A percentile compares a stretch with the other conserved stretches of the same genome.
These are phyloP conservation scores for Phragmatobia fuliginosa DNA, from an alignment of 2,888 invertebrate species.

Conservation along the genomic window DNA sequence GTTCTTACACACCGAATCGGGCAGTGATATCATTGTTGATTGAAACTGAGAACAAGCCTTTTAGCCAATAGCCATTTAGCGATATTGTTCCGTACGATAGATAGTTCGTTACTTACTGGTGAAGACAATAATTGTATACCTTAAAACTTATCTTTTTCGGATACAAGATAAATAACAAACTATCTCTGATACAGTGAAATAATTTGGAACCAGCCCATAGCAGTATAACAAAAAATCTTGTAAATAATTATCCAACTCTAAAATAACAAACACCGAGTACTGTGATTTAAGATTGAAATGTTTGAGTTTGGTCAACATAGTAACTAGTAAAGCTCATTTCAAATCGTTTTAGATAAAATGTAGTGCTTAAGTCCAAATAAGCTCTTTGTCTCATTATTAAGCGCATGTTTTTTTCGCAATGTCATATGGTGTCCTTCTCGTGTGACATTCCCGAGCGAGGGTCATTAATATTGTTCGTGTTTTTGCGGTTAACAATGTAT, in stretches of 20 bases:
- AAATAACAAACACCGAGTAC: slow-evolving; percentile 18
- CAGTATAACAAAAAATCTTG: slow-evolving; percentile 9
- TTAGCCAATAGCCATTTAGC: slow-evolving; percentile 28
- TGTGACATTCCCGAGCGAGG: slow-evolving; percentile 25
- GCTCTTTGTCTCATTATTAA: too few species aligned
- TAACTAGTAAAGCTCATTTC: too few species aligned
- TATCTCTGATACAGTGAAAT: slow-evolving; percentile 20
- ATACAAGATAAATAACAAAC: slow-evolving; percentile 11
- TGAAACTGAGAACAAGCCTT: slow-evolving; percentile 34
- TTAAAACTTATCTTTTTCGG: slow-evolving; percentile 4
- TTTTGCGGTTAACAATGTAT: slow-evolving; percentile 33
- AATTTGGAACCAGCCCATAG: slow-evolving; percentile 23
- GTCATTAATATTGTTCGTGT: slow-evolving; percentile 36
- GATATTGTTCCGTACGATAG: slow-evolving; percentile 50
- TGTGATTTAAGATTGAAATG: too few species aligned
- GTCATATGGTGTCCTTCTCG: slow-evolving; percentile 56
- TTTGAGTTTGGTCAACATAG: too few species aligned
- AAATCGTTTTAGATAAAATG: too few species aligned
- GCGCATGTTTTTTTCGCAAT: slow-evolving; percentile 53
- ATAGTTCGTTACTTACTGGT: slow-evolving; percentile 21
- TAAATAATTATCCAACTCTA: slow-evolving; percentile 14
- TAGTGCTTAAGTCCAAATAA: too few species aligned
- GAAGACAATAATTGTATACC: neutral
- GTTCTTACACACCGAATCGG: slow-evolving; percentile 11
- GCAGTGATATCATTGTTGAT: slow-evolving; percentile 34